A percentile compares a stretch with the other conserved stretches of the same genome.
These are phyloP conservation scores for Lagorchestes hirsutus DNA, from an alignment of 2,797 vertebrate species.

Conservation along the genomic window DNA sequence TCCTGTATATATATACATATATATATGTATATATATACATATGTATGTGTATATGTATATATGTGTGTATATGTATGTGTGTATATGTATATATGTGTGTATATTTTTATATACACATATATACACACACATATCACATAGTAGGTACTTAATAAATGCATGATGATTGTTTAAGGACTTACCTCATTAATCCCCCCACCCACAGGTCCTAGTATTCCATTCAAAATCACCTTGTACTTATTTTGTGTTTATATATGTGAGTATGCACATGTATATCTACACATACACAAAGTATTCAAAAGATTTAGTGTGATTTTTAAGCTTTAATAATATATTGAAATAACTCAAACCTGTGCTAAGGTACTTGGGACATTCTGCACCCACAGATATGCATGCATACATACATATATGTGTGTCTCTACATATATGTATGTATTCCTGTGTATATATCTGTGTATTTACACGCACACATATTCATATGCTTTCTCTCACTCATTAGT, in stretches of 20 bases:
- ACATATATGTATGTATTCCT: no score
- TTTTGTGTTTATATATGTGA: background rate
- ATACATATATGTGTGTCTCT: no score
- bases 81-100: no score
- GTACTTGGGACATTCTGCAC: background rate
- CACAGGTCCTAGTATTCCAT: background rate
- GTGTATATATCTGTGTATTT: no score
- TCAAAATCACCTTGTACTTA: background rate
- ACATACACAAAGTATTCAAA: no score
- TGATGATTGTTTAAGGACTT: background rate
- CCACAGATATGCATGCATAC: background rate
- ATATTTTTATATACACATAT: no score
- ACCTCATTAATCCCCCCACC: background rate
- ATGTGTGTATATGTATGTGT: no score
- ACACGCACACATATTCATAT: background rate
- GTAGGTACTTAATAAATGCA: background rate
- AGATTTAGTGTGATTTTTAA: background rate
- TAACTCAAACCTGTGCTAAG: background rate
- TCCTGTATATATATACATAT: no score
- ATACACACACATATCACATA: background rate
- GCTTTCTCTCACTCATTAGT: background rate
- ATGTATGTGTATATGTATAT: no score
- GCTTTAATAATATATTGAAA: background rate
- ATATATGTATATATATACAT: no score
- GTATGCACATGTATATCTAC: no score